Evolutionary conservation across 2,113 vertebrate species (phyloP).

Genomic region (Pollachius pollachius): DNA sequence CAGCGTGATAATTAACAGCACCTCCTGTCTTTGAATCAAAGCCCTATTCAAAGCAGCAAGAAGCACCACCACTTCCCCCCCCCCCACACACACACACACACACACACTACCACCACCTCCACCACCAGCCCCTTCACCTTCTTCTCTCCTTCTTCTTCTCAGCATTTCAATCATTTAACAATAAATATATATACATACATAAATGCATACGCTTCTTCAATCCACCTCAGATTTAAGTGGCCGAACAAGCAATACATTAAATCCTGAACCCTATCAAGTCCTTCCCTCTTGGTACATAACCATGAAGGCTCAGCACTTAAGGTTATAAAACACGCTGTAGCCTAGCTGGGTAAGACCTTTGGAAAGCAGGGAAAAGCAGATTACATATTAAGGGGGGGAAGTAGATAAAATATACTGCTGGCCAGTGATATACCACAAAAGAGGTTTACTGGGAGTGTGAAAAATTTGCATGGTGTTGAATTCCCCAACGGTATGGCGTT

Average conservation of each 20-base stretch:
- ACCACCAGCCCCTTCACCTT: neutral
- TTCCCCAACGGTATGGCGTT: too few species aligned
- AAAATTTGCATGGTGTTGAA: too few species aligned
- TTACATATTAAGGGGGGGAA: too few species aligned
- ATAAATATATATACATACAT: too few species aligned
- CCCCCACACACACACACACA: neutral
- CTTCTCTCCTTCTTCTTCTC: constrained; percentile 21
- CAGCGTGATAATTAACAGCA: constrained; percentile 53
- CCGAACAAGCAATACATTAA: constrained; percentile 28
- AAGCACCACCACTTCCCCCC: neutral
- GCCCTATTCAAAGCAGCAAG: constrained; percentile 41
- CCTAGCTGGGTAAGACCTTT: too few species aligned
- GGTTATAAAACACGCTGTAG: too few species aligned
- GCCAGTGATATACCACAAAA: too few species aligned
- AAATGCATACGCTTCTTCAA: constrained; percentile 33
- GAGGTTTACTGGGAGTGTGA: too few species aligned
- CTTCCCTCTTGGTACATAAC: neutral
- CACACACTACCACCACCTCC: neutral
- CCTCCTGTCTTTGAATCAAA: constrained; percentile 51
- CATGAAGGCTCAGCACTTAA: neutral
- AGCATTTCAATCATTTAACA: constrained; percentile 52
- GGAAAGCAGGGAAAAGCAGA: too few species aligned
- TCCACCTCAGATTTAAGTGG: constrained; percentile 33
- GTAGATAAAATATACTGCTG: too few species aligned
- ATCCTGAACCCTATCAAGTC: constrained; percentile 10